Percentiles rank a stretch among this genome's conserved stretches.
phyloP scores from a whole-genome alignment of 2,888 invertebrate genomes.

The Serrognathus titanus region DNA sequence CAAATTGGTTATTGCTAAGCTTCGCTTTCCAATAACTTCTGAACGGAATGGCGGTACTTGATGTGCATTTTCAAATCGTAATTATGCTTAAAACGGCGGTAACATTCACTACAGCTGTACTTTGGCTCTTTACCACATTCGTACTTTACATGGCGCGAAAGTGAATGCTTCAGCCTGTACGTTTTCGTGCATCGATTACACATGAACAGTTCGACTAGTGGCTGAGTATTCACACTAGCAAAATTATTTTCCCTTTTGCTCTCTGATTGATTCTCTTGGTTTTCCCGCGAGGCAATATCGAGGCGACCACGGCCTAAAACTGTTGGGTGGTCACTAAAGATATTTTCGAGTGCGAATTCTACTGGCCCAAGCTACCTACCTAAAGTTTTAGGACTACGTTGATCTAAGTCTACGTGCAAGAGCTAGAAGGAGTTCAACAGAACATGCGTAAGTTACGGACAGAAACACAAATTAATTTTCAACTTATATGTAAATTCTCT shows the following conservation, averaged over 20 bases:
- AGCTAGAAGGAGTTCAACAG: too few species aligned
- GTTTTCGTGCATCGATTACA: slow-evolving; percentile 20
- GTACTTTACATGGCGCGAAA: slow-evolving; percentile 23
- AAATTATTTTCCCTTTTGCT: too few species aligned
- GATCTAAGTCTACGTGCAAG: too few species aligned
- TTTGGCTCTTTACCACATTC: slow-evolving; percentile 22
- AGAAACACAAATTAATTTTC: background rate
- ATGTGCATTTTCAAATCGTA: slow-evolving; percentile 51
- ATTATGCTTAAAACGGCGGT: slow-evolving; percentile 48
- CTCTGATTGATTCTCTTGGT: slow-evolving; percentile 1
- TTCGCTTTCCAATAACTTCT: slow-evolving; percentile 4
- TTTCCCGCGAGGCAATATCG: too few species aligned
- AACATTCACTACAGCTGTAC: slow-evolving; percentile 17
- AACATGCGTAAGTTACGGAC: slow-evolving; percentile 31
- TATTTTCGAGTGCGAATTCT: too few species aligned
- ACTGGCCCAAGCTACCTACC: too few species aligned
- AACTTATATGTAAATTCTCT: too few species aligned
- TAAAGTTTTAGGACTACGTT: too few species aligned
- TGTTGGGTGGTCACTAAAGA: too few species aligned
- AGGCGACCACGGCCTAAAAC: too few species aligned
- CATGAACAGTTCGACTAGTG: slow-evolving; percentile 11
- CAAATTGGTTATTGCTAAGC: background rate
- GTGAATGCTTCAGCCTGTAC: slow-evolving; percentile 22
- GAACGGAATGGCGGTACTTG: slow-evolving; percentile 39
- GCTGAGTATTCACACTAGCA: too few species aligned